Percentiles rank a stretch among this genome's conserved stretches.
These are phyloP conservation scores for Pseudeuparius sepicola DNA, from an alignment of 2,888 invertebrate species.

Conservation along the genomic window DNA sequence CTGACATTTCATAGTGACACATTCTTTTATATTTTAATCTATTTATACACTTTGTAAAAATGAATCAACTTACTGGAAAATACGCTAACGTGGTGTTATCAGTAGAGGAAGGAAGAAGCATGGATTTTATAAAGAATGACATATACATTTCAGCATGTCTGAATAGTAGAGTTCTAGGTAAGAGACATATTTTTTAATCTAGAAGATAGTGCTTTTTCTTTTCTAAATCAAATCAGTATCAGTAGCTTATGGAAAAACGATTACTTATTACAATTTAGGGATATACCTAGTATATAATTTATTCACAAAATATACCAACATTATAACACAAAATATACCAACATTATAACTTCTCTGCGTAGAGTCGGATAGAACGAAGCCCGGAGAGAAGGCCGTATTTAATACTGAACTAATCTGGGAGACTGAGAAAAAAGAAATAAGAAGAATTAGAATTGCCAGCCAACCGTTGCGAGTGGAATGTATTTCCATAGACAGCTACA, in stretches of 20 bases:
- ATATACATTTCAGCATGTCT: slow-evolving; percentile 35
- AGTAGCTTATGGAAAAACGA: no score
- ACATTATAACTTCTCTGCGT: slow-evolving; percentile 33
- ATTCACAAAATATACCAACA: no score
- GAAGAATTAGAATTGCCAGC: slow-evolving; percentile 64
- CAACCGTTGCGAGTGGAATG: slow-evolving; percentile 65
- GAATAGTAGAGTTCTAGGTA: slow-evolving; percentile 32
- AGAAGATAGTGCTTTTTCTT: no score
- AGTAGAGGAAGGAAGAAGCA: slow-evolving; percentile 53
- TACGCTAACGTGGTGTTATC: slow-evolving; percentile 57
- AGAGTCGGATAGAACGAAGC: slow-evolving; percentile 55
- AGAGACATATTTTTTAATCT: no score
- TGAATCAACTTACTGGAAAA: slow-evolving; percentile 55
- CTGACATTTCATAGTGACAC: no score
- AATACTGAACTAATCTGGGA: slow-evolving; percentile 72
- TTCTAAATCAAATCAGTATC: no score
- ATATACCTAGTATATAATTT: no score
- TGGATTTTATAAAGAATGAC: slow-evolving; percentile 33
- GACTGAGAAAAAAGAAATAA: slow-evolving; percentile 58
- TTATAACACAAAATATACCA: no score
- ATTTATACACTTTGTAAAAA: no score
- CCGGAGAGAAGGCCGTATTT: slow-evolving; percentile 51
- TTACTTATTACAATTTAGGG: no score
- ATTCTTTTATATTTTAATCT: no score
- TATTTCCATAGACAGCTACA: slow-evolving; percentile 45